phyloP scores from a whole-genome alignment of 2,888 invertebrate genomes.

The Mimumesa dahlbomi region DNA sequence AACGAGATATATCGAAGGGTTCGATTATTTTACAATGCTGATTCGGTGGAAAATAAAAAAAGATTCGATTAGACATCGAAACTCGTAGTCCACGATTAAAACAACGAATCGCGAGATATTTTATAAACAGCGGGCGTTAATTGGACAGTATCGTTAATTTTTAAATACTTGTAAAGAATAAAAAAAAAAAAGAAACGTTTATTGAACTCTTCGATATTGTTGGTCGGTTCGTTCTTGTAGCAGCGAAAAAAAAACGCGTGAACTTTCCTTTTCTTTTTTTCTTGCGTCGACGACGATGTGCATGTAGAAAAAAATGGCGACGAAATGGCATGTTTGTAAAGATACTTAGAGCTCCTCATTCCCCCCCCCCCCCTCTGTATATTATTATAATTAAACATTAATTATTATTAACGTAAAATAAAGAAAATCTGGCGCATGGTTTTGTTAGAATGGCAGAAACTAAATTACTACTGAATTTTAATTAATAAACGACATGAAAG shows the following conservation, averaged over 20 bases:
- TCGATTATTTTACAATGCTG: background rate
- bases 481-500: constrained; percentile 81
- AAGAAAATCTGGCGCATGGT: constrained; percentile 76
- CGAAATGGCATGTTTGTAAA: constrained; percentile 41
- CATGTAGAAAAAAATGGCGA: background rate
- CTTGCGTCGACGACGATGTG: constrained; percentile 19
- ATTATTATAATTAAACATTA: constrained; percentile 78
- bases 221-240: background rate
- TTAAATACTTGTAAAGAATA: constrained; percentile 1
- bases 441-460: constrained; percentile 80
- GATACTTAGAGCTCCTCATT: too few relatives aligned
- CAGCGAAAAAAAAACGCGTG: too few relatives aligned
- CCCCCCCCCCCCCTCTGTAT: constrained; percentile 70
- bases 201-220: constrained; percentile 25
- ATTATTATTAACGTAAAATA: constrained; percentile 78
- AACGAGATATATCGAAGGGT: constrained; percentile 22
- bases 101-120: too few relatives aligned
- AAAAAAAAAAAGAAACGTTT: background rate
- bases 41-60: too few relatives aligned
- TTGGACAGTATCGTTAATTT: background rate
- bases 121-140: too few relatives aligned
- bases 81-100: too few relatives aligned
- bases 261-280: too few relatives aligned
- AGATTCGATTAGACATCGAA: too few relatives aligned
- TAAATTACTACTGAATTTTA: constrained; percentile 80